phyloP scores from a whole-genome alignment of 1,140 invertebrate species.

The Triops longicaudatus region DNA sequence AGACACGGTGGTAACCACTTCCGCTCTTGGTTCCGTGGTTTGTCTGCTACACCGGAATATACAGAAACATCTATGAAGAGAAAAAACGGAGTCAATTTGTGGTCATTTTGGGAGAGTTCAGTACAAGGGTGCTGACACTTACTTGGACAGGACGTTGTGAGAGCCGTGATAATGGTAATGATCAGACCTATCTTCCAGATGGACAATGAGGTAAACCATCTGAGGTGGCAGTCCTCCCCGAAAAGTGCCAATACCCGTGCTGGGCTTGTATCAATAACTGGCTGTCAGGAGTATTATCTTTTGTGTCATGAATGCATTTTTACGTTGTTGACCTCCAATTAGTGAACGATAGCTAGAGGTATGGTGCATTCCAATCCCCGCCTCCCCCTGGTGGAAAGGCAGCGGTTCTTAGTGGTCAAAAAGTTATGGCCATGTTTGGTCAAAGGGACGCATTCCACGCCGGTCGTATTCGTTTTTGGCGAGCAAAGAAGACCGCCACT shows the following conservation, averaged over 20 bases:
- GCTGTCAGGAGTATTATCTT: background rate
- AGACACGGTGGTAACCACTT: no score
- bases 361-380: conserved; percentile 9
- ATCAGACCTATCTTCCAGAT: no score
- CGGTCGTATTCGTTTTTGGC: conserved; percentile 10
- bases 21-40: no score
- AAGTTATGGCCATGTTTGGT: conserved; percentile 8
- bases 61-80: no score
- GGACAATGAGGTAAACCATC: background rate
- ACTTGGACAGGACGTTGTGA: no score
- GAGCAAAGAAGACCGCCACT: conserved; percentile 14
- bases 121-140: no score
- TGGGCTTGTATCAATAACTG: background rate
- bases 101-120: no score
- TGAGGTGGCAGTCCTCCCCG: no score
- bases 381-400: background rate
- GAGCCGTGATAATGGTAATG: no score
- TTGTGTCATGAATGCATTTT: background rate
- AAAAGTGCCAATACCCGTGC: background rate
- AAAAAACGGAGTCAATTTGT: no score
- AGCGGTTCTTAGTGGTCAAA: conserved; percentile 3
- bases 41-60: no score
- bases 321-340: conserved; percentile 12
- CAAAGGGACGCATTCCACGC: conserved; percentile 13
- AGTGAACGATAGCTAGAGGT: background rate